Base-by-base conservation (phyloP, 1,140 invertebrate genomes). In the Sarcophaga peregrina region DNA sequence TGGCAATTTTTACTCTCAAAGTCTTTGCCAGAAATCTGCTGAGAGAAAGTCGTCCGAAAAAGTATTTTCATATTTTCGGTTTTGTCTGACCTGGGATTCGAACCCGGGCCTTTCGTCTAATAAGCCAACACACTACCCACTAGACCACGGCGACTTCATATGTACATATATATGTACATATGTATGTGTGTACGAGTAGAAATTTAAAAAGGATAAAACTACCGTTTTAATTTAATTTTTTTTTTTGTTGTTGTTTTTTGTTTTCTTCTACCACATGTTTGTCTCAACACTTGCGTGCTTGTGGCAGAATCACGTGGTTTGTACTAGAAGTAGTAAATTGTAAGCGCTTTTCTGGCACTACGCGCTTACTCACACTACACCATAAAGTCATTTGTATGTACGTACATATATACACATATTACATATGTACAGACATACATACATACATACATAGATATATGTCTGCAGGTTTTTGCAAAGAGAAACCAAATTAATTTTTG, bases 281-380 rank as follows among this genome's bases (percentile, higher is more conserved):
- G 75, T 78, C 75, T 78, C 75, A 78, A 50, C 75, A 78, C 75
- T 78, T 78, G 75, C 75, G 50, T 78, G 48, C 75, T 78, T 78
- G 75, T 78, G 75, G 75, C 75, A 50, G 48, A 78, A 50, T 48
- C 75, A 78, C 75, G 75, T 78, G 75, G 75, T 78, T 50, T 17
- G 75, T 78, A 20, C n/a, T 50, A 52, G 75, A 78, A 68, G 75
- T 25, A 78, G 75, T 78, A 78, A 78, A 78, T 78, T 78, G 47
- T 78, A 78, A 50, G 25, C 25, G 17, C 20, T 20, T 68, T 68
- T 20, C 17, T 68, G 13, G 50, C 13, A 52, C 9, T 10, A 52
- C 13, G 13, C 50, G 13, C 9, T 9, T 52, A 52, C 8, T 52
- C 50, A 10, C 50, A 37, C 25, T 37, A 37, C 25, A 37, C 25